Conservation (phyloP, 2,797 vertebrate species). For the Hypotaenidia philippensis region DNA sequence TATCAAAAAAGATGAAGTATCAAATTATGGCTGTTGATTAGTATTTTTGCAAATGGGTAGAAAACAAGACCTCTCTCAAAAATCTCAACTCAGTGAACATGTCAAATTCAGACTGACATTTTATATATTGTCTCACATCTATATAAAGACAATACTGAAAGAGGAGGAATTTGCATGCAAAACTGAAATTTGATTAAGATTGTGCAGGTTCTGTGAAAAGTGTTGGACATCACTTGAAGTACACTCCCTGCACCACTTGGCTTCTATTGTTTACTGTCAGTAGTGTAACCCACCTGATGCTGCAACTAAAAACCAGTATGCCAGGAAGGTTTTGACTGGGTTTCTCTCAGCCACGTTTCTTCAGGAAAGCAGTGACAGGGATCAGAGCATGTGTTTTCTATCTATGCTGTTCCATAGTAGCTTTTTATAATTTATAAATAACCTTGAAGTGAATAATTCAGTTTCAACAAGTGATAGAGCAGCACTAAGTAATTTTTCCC, state of each 20-base stretch:
- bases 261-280: background rate
- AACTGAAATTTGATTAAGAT: background rate
- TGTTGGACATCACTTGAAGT: background rate
- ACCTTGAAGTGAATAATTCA: background rate
- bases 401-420: fast-evolving
- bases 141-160: background rate
- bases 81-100: background rate
- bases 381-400: background rate
- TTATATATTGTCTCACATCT: no score
- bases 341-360: background rate
- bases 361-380: background rate
- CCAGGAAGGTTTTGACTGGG: fast-evolving
- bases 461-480: background rate
- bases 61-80: background rate
- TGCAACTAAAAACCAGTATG: background rate
- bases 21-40: background rate
- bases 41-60: fast-evolving
- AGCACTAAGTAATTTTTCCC: background rate
- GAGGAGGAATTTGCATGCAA: background rate
- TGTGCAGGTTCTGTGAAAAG: background rate
- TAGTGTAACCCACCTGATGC: no score
- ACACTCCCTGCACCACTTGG: background rate
- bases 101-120: background rate
- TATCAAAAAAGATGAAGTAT: fast-evolving
- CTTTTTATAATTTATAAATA: background rate